A percentile compares a stretch with the other conserved stretches of the same genome.
These are phyloP conservation scores for Drosophila mojavensis DNA, from an alignment of 1,140 invertebrate species.

Conservation along the genomic window DNA sequence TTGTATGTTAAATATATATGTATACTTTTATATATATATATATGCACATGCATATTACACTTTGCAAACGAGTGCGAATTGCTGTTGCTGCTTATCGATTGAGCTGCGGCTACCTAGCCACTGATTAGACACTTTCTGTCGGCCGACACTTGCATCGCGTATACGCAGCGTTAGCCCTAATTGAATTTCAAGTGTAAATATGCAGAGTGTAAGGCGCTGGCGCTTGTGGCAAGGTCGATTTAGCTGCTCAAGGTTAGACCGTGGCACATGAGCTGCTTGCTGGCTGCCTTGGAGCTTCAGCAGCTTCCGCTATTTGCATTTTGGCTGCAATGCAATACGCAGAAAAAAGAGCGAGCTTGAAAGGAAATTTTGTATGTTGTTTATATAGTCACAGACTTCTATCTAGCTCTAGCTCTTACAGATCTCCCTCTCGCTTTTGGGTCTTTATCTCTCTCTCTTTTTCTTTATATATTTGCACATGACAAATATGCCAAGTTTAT, in stretches of 20 bases:
- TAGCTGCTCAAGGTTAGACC: conserved; percentile 48
- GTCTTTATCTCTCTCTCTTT: conserved; percentile 1
- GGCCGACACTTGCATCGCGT: conserved; percentile 58
- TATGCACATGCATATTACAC: conserved; percentile 1
- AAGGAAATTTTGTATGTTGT: conserved; percentile 70
- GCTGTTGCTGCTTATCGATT: conserved; percentile 58
- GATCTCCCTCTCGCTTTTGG: neutral
- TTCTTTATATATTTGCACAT: conserved; percentile 60
- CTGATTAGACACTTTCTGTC: conserved; percentile 40
- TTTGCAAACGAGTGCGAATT: conserved; percentile 44
- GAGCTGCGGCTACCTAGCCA: conserved; percentile 28
- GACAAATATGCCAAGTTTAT: conserved; percentile 65
- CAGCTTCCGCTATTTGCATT: conserved; percentile 67
- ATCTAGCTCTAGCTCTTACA: neutral
- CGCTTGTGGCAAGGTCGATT: conserved; percentile 32
- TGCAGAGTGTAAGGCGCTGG: conserved; percentile 18
- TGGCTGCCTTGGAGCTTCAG: conserved; percentile 13
- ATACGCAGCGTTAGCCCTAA: conserved; percentile 61
- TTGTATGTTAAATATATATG: conserved; percentile 34
- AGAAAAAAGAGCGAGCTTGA: conserved; percentile 46
- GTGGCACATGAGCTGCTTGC: conserved; percentile 7
- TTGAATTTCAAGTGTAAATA: conserved; percentile 62
- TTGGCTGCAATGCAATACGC: conserved; percentile 57
- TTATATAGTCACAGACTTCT: conserved; percentile 49
- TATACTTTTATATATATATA: neutral